These are phyloP conservation scores for Harpagoxenus sublaevis DNA, from an alignment of 2,888 invertebrate species.

Conservation along the genomic window DNA sequence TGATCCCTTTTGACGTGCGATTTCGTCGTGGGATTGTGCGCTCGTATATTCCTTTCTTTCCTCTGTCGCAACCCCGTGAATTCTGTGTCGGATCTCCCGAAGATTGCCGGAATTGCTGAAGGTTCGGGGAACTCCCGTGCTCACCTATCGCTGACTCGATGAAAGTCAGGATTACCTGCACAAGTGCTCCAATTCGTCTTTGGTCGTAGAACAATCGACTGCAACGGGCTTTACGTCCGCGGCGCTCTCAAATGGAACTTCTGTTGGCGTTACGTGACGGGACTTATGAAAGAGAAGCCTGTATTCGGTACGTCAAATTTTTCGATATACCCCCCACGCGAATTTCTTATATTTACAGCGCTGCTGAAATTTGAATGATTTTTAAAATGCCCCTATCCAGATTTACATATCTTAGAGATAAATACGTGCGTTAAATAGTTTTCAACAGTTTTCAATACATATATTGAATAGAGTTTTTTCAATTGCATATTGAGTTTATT, in stretches of 20 bases:
- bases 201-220: constrained; percentile 53
- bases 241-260: constrained; percentile 40
- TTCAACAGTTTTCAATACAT: not conserved
- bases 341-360: constrained; percentile 11
- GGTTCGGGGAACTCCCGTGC: constrained; percentile 26
- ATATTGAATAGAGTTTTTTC: not conserved
- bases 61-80: constrained; percentile 41
- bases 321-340: constrained; percentile 3
- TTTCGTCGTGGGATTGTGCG: constrained; percentile 54
- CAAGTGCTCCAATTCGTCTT: constrained; percentile 57
- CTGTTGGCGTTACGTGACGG: constrained; percentile 51
- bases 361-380: not conserved
- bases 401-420: not conserved
- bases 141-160: constrained; percentile 54
- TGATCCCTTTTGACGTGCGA: constrained; percentile 63
- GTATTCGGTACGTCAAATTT: constrained; percentile 38
- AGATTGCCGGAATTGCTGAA: constrained; percentile 21
- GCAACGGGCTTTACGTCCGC: constrained; percentile 48
- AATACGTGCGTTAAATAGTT: not conserved
- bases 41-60: constrained; percentile 29
- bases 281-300: constrained; percentile 20
- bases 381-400: not conserved
- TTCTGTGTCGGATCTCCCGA: constrained; percentile 36
- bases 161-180: constrained; percentile 56
- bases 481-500: not conserved